Evolutionary conservation across 2,797 vertebrate genomes (phyloP).

Genomic region (Centropyge bicolor): DNA sequence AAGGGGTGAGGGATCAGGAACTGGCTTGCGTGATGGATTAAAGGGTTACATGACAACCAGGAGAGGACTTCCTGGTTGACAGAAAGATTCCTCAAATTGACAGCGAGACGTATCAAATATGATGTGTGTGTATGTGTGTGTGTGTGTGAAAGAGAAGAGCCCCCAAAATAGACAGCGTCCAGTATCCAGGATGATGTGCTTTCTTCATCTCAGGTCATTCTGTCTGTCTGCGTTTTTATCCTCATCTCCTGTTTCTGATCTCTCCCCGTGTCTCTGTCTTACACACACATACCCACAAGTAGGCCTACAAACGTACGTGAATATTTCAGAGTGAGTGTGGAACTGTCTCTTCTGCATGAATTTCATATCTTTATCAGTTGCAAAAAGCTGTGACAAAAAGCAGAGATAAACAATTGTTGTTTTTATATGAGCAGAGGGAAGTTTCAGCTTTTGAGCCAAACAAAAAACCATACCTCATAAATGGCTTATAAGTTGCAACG

Average conservation of each 20-base stretch:
- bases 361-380: not conserved
- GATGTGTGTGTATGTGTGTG: constrained; percentile 43
- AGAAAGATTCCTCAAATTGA: constrained; percentile 66
- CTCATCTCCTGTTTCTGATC: constrained; percentile 42
- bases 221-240: constrained; percentile 57
- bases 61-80: constrained; percentile 67
- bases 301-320: not conserved
- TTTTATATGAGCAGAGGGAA: not conserved
- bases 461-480: fast-evolving
- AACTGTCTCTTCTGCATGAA: not conserved
- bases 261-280: constrained; percentile 13
- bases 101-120: constrained; percentile 42
- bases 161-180: constrained; percentile 60
- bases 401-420: not conserved
- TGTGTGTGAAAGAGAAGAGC: constrained; percentile 48
- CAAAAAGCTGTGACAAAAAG: not conserved
- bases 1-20: constrained; percentile 74
- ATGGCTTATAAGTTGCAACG: not conserved
- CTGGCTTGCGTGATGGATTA: constrained; percentile 70
- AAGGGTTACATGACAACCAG: constrained; percentile 72
- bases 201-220: constrained; percentile 53
- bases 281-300: not conserved
- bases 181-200: constrained; percentile 64
- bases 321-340: constrained; percentile 1
- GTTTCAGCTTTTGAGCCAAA: not conserved